Percentiles rank a stretch among this genome's conserved stretches.
These are phyloP conservation scores for Ceratina australensis DNA, from an alignment of 1,140 invertebrate species.

Conservation along the genomic window DNA sequence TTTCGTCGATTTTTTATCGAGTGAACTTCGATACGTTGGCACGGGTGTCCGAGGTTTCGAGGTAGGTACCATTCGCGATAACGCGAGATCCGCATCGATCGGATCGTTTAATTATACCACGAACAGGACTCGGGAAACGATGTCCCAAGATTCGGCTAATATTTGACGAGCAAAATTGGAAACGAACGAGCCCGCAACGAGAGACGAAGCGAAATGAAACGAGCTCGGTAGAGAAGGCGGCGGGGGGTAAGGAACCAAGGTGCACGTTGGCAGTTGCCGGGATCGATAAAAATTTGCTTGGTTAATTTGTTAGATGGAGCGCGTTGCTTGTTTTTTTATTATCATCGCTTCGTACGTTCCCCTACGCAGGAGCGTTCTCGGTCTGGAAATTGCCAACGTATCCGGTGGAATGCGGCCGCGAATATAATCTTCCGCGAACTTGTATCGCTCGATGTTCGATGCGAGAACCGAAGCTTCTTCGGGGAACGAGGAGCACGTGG, in stretches of 20 bases:
- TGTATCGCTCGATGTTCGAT: too few relatives aligned
- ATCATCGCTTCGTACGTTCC: not conserved
- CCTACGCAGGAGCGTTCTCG: slow-evolving; percentile 14
- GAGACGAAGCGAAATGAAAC: not conserved
- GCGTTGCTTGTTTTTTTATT: not conserved
- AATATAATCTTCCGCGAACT: slow-evolving; percentile 29
- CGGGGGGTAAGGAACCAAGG: not conserved
- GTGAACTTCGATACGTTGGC: too few relatives aligned
- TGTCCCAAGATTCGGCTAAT: slow-evolving; percentile 31
- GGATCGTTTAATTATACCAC: slow-evolving; percentile 4
- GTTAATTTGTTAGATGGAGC: slow-evolving; percentile 45
- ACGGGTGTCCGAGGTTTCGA: not conserved
- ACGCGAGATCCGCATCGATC: not conserved
- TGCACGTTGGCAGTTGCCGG: not conserved
- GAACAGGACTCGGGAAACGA: slow-evolving; percentile 1
- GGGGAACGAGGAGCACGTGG: too few relatives aligned
- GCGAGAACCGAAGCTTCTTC: too few relatives aligned
- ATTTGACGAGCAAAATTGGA: slow-evolving; percentile 44
- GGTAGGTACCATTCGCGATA: not conserved
- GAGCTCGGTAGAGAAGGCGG: not conserved
- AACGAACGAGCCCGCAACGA: slow-evolving; percentile 1
- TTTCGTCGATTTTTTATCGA: not conserved
- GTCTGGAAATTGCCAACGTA: slow-evolving; percentile 41
- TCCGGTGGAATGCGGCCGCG: slow-evolving; percentile 16
- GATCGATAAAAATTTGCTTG: slow-evolving; percentile 52